Base-by-base conservation (phyloP, 2,888 invertebrate genomes). In the Pollenia griseotomentosa region DNA sequence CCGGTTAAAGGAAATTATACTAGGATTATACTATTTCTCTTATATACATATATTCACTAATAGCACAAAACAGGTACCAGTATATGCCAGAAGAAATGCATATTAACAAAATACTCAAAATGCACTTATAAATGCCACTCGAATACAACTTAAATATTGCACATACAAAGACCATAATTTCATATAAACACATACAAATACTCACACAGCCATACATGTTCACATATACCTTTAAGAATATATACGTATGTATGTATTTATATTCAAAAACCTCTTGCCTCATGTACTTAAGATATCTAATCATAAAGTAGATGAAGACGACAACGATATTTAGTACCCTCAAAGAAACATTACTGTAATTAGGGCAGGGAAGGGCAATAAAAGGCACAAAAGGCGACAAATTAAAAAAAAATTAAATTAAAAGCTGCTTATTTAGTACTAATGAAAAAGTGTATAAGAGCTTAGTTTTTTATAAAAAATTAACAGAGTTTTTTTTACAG, bases 41-140 rank as follows among this genome's bases (percentile, higher is more conserved):
- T 19, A 68, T 16, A 16, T 12, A 59, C 33, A 33, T 33, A 33
- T 33, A 33, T 33, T 33, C 33, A 5, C 33, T 33, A 33, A 33
- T 33, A 33, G 33, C 33, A 5, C 33, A 33, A 5, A 33, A 6
- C 33, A 33, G 23, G 23, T 23, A 23, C 23, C 23, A 23, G 33
- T 33, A 33, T 6, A 1, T 33, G 33, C 33, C 33, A 33, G 6
- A 33, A 0, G 6, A 33, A 33, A 33, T 46, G 55, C 23, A 40
- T 46, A 11, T 59, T 59, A 46, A 79, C 63, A 83, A 77, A 81
- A 81, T 82, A 77, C 85, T 86, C 82, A 74, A 86, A 65, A 79
- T 74, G 51, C 70, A 74, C 79, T 83, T 79, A 57, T 44, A 74
- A 78, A 65, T 86, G 83, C 57, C 83, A 79, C 83, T 83, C 48